Evolutionary conservation across 2,888 invertebrate species (phyloP).

Genomic region (Eristalinus aeneus): DNA sequence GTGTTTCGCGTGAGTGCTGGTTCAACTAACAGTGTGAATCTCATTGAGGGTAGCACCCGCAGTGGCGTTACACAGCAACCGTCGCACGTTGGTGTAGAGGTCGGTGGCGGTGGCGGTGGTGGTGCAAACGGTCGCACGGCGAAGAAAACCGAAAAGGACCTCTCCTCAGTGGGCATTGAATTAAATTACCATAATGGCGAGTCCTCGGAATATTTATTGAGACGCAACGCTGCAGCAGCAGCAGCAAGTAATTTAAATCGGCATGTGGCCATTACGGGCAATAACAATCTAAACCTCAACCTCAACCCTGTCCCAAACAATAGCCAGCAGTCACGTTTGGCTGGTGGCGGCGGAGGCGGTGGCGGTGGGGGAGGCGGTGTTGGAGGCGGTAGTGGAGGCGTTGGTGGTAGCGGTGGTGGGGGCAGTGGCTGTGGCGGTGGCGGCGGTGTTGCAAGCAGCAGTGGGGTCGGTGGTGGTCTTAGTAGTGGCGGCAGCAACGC

Average conservation of each 20-base stretch:
- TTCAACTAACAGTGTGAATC: constrained; percentile 77
- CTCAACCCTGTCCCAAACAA: constrained; percentile 70
- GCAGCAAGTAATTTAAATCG: constrained; percentile 56
- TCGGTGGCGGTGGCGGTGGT: not conserved
- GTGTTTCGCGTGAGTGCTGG: constrained; percentile 77
- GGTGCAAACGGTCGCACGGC: constrained; percentile 7
- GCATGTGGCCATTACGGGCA: constrained; percentile 67
- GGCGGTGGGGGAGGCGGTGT: constrained; percentile 32
- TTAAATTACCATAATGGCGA: constrained; percentile 71
- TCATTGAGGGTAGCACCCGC: constrained; percentile 66
- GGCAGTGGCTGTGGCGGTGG: constrained; percentile 59
- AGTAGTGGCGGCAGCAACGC: constrained; percentile 66
- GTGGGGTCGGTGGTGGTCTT: constrained; percentile 31
- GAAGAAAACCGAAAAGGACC: constrained; percentile 66
- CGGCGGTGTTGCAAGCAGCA: constrained; percentile 45
- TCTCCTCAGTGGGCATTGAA: constrained; percentile 73
- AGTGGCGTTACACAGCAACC: constrained; percentile 20
- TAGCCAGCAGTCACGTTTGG: constrained; percentile 75
- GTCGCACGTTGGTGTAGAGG: constrained; percentile 21
- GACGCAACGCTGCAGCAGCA: constrained; percentile 44
- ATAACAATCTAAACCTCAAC: constrained; percentile 64
- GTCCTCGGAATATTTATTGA: constrained; percentile 63
- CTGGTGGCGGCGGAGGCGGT: constrained; percentile 71
- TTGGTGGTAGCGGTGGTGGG: constrained; percentile 31
- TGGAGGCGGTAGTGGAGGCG: not conserved